Conservation (phyloP, 92 coral and sea anemone species). For the Porites rus region DNA sequence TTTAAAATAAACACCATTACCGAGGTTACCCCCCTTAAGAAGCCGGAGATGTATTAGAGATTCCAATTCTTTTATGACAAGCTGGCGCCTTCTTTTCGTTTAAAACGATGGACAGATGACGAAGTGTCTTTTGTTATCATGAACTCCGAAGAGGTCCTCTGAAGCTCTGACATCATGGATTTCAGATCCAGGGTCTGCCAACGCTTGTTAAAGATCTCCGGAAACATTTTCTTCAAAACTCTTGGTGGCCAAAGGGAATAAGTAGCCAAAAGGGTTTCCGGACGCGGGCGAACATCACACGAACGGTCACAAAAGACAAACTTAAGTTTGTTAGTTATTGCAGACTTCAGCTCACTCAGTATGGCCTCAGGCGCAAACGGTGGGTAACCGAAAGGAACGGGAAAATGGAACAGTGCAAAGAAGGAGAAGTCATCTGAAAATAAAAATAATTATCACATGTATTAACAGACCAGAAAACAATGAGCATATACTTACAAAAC, state of each 20-base stretch:
- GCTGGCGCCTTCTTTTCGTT: neutral
- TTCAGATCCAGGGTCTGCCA: constrained; percentile 8
- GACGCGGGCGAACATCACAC: neutral
- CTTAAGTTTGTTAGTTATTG: neutral
- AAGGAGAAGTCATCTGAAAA: neutral
- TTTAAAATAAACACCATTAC: too few relatives aligned
- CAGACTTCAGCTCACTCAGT: neutral
- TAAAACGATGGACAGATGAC: neutral
- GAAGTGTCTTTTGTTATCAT: neutral
- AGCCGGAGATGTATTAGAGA: too few relatives aligned
- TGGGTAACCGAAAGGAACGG: accelerated
- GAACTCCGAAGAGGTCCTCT: neutral
- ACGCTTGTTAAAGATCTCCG: neutral
- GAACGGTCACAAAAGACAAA: too few relatives aligned
- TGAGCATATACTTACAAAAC: too few relatives aligned
- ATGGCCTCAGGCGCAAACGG: neutral
- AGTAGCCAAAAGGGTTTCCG: neutral
- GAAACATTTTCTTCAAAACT: neutral
- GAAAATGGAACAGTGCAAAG: neutral
- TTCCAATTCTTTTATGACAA: neutral
- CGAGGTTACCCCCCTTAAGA: too few relatives aligned
- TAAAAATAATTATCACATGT: too few relatives aligned
- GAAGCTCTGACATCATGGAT: constrained; percentile 2
- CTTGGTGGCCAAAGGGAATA: accelerated
- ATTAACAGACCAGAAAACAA: too few relatives aligned